Conservation (phyloP, 2,888 invertebrate genomes). For the Drosophila tanythrix region DNA sequence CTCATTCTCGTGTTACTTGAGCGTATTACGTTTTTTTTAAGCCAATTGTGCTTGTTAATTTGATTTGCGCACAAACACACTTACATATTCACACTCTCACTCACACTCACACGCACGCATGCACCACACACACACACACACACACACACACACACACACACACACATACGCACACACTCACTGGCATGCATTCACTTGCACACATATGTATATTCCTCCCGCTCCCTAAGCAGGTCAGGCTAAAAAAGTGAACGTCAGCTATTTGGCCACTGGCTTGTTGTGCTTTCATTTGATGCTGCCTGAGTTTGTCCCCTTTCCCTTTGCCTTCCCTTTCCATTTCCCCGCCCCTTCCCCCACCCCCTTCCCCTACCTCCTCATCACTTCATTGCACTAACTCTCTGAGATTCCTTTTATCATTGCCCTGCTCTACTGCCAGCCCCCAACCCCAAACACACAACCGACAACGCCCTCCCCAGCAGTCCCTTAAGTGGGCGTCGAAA, state of each 20-base stretch:
- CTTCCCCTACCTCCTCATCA: not conserved
- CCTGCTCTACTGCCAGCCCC: conserved; percentile 1
- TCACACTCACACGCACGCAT: conserved; percentile 10
- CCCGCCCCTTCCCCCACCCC: not conserved
- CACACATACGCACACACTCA: conserved; percentile 7
- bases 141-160: conserved; percentile 28
- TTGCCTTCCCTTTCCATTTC: not conserved
- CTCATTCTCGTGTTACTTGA: conserved; percentile 57
- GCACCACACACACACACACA: conserved; percentile 28
- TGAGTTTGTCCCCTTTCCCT: not conserved
- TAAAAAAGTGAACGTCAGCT: conserved; percentile 54
- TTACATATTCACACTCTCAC: conserved; percentile 12
- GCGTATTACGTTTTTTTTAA: conserved; percentile 60
- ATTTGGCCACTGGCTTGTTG: conserved; percentile 55
- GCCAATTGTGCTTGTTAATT: conserved; percentile 82
- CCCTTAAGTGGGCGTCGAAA: conserved; percentile 32
- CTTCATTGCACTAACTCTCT: not conserved
- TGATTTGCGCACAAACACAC: conserved; percentile 66
- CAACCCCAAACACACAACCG: not conserved
- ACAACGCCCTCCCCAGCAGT: not conserved
- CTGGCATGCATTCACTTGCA: conserved; percentile 5
- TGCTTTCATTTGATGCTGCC: conserved; percentile 46
- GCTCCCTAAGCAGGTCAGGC: conserved; percentile 9
- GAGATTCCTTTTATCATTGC: conserved; percentile 39
- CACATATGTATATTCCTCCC: conserved; percentile 12